Conservation (phyloP, 2,797 vertebrate genomes). For the Psittacula echo region DNA sequence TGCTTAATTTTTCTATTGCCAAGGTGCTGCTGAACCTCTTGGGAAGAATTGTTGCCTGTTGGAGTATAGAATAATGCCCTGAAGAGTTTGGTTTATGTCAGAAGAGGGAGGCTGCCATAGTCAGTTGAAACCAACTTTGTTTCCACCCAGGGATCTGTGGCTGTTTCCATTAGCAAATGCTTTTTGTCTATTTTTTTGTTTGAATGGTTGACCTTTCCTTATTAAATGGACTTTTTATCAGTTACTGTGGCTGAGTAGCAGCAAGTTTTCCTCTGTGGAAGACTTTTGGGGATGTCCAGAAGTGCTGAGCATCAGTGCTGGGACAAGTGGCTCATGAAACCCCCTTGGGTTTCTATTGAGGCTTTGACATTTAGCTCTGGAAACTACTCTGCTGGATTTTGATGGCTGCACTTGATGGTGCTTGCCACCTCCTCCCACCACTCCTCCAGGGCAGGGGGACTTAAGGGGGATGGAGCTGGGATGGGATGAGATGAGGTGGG, state of each 20-base stretch:
- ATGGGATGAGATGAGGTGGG: not conserved
- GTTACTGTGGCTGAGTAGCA: not conserved
- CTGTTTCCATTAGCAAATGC: not conserved
- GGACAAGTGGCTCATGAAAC: not conserved
- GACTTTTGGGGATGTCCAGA: not conserved
- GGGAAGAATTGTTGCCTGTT: not conserved
- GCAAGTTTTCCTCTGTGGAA: not conserved
- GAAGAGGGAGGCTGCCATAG: not conserved
- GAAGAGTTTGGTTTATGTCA: not conserved
- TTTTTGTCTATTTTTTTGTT: not conserved
- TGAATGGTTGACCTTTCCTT: not conserved
- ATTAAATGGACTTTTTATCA: not conserved
- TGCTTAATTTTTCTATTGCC: not conserved
- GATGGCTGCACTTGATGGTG: not conserved
- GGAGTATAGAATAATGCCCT: not conserved
- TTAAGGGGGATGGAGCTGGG: not conserved
- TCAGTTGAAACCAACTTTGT: not conserved
- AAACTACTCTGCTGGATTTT: not conserved
- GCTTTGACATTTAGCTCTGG: not conserved
- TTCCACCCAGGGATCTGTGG: not conserved
- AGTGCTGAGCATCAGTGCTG: not conserved
- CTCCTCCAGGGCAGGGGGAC: not conserved
- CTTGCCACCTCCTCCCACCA: not conserved
- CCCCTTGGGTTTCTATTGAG: rapidly evolving
- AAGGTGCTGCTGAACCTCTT: not conserved